Percentiles rank a stretch among this genome's conserved stretches.
Evolutionary conservation across 1,140 invertebrate species (phyloP).

Genomic region (Brachionus calyciflorus): DNA sequence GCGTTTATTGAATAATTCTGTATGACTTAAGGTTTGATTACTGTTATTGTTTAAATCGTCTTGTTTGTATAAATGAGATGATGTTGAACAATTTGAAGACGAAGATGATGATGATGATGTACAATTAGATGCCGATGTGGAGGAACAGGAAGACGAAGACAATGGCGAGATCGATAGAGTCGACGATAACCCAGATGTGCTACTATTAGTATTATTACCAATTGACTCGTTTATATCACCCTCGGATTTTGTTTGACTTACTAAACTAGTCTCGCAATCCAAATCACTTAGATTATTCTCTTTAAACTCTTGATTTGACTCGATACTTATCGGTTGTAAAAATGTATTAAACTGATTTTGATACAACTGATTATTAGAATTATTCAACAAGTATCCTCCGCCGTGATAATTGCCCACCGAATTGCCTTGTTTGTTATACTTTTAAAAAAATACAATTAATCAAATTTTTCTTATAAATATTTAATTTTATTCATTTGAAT

Average conservation of each 20-base stretch:
- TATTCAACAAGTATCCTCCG: too few species aligned
- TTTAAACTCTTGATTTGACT: not conserved
- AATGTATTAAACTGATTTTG: not conserved
- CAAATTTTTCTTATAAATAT: not conserved
- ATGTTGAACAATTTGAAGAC: slow-evolving; percentile 23
- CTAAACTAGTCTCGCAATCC: slow-evolving; percentile 2
- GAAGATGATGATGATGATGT: not conserved
- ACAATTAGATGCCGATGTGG: slow-evolving; percentile 10
- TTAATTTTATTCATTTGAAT: too few species aligned
- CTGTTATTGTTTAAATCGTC: not conserved
- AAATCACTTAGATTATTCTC: slow-evolving; percentile 11
- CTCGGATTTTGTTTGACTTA: slow-evolving; percentile 17
- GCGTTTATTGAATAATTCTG: not conserved
- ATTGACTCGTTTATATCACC: slow-evolving; percentile 28
- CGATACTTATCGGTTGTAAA: not conserved
- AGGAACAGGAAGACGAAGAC: slow-evolving; percentile 33
- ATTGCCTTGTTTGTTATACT: too few species aligned
- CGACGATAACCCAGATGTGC: not conserved
- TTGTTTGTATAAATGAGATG: not conserved
- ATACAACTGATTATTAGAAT: not conserved
- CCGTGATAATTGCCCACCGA: not conserved
- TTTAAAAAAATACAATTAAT: slow-evolving; percentile 5
- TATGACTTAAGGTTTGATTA: not conserved
- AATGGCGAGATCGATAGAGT: slow-evolving; percentile 12
- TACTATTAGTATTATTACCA: not conserved